phyloP scores from a whole-genome alignment of 2,797 vertebrate species.

The Hydrocynus forskahlii region DNA sequence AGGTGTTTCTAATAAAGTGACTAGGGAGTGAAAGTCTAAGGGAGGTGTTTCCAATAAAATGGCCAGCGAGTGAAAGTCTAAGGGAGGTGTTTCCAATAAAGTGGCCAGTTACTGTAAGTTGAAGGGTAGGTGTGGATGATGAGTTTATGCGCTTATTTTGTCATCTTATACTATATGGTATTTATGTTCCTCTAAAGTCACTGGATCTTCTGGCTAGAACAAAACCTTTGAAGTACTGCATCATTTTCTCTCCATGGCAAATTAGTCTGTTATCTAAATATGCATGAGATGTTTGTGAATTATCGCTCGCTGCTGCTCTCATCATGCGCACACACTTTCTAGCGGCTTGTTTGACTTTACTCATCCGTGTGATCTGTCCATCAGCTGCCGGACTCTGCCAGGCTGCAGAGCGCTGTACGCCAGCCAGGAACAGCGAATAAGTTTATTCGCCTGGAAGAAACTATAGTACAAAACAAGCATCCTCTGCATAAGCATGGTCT shows the following conservation, averaged over 20 bases:
- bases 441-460: neutral
- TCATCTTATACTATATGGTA: too few species aligned
- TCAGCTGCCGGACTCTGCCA: constrained; percentile 27
- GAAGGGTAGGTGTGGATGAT: too few species aligned
- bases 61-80: too few species aligned
- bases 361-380: constrained; percentile 30
- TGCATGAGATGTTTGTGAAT: constrained; percentile 28
- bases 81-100: too few species aligned
- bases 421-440: neutral
- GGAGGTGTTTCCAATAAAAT: too few species aligned
- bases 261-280: constrained; percentile 48
- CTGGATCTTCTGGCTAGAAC: neutral
- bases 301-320: neutral
- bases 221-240: neutral
- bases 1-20: too few species aligned
- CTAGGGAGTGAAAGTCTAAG: too few species aligned
- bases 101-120: too few species aligned
- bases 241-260: neutral
- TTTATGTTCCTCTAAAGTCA: neutral
- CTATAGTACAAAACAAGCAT: neutral
- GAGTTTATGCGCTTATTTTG: too few species aligned
- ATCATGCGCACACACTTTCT: neutral
- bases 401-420: neutral
- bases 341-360: neutral
- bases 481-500: neutral